These are phyloP conservation scores for Caenorhabditis parvicauda DNA, from an alignment of 2,888 invertebrate species.

Conservation along the genomic window DNA sequence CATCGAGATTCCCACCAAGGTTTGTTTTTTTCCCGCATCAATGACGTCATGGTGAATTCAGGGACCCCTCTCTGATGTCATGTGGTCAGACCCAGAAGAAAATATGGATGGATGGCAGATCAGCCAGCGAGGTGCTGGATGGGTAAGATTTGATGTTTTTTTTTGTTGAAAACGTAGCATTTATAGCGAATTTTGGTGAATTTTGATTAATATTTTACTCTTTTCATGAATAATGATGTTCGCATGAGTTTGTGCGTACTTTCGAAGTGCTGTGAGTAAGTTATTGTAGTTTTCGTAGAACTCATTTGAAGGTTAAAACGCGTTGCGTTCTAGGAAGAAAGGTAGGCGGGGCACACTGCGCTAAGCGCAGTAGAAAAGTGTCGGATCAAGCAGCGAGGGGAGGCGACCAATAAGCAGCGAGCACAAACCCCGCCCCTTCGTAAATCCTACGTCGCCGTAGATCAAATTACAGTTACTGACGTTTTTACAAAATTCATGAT, in stretches of 20 bases:
- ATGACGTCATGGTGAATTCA: constrained; percentile 66
- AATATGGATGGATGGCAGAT: constrained; percentile 76
- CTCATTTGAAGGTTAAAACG: too few species aligned
- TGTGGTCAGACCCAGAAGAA: constrained; percentile 99
- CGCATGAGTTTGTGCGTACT: too few species aligned
- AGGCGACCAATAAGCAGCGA: too few species aligned
- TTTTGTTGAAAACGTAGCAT: not conserved
- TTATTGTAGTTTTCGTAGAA: not conserved
- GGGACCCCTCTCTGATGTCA: constrained; percentile 95
- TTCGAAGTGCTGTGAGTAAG: not conserved
- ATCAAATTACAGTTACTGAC: too few species aligned
- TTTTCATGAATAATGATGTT: not conserved
- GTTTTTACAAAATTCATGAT: too few species aligned
- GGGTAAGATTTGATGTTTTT: constrained; percentile 43
- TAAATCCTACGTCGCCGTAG: too few species aligned
- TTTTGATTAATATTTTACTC: not conserved
- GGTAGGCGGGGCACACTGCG: too few species aligned
- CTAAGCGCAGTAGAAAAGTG: too few species aligned
- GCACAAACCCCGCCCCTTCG: too few species aligned
- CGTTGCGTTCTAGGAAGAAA: too few species aligned
- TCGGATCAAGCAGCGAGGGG: too few species aligned
- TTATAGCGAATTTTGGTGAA: not conserved
- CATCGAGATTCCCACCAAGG: constrained; percentile 48
- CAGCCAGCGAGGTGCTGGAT: constrained; percentile 61
- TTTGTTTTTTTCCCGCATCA: not conserved